Conservation (phyloP, 2,888 invertebrate genomes). For the Xanthostigma xanthostigma region DNA sequence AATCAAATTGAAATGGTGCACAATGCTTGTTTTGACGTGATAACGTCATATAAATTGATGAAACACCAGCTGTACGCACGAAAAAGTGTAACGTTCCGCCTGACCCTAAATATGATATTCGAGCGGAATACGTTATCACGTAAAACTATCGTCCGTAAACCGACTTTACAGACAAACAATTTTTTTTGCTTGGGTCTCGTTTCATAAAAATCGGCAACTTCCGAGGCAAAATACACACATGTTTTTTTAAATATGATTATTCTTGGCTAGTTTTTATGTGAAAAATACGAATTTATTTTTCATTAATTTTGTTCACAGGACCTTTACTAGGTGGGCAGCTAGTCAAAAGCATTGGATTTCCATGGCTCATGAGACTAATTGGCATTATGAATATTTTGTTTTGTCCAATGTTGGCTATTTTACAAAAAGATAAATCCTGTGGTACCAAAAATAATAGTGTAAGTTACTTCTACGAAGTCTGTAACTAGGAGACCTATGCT, state of each 20-base stretch:
- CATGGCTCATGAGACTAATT: slow-evolving; percentile 56
- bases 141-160: too few relatives aligned
- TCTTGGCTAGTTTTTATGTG: neutral
- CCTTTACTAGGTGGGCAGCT: slow-evolving; percentile 60
- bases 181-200: neutral
- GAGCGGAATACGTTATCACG: too few relatives aligned
- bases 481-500: too few relatives aligned
- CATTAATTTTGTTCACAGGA: slow-evolving; percentile 30
- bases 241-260: neutral
- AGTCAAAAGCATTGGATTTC: slow-evolving; percentile 52
- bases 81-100: too few relatives aligned
- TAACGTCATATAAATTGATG: too few relatives aligned
- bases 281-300: neutral
- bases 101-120: too few relatives aligned
- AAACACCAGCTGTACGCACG: too few relatives aligned
- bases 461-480: too few relatives aligned
- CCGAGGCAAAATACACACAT: neutral
- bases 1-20: too few relatives aligned
- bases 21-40: too few relatives aligned
- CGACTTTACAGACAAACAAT: too few relatives aligned
- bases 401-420: slow-evolving; percentile 45
- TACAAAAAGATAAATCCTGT: slow-evolving; percentile 18
- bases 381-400: slow-evolving; percentile 54
- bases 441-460: neutral
- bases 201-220: neutral